Evolutionary conservation across 2,888 invertebrate genomes (phyloP), one percentile per base, ranked within the genome.

Genomic region (Aquatica leii): DNA sequence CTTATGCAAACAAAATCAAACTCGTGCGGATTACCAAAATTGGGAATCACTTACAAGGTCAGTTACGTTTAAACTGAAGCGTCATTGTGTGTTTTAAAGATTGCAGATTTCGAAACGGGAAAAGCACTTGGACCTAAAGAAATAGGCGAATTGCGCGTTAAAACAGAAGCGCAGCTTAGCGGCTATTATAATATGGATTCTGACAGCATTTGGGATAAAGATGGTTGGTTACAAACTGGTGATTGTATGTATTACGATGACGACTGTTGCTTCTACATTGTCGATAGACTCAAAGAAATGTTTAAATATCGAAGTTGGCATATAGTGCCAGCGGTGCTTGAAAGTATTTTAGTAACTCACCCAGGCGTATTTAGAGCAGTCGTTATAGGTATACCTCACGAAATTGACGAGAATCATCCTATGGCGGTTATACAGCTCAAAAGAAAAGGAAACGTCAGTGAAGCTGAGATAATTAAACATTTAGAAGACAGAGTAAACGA

Each of bases 141-240:
- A 15, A 74, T 77, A 2, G 86, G 86, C n/a, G 86, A 86, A 69
- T 73, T 86, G 8, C 83, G 84, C 80, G 24, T 86, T 0, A 84
- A 83, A 75, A 83, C 78, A 3, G 65, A 69, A 15, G 63, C 63
- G 35, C 46, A 70, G 12, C 75, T 80, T 66, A 74, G 82, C 79
- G 84, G 81, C 4, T 86, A 86, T 71, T 82, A 83, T 70, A 82
- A 82, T 50, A 68, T 77, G 59, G 82, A 81, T 3, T 84, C 84
- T 0, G 77, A 76, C 9, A 81, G 82, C 18, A 71, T 79, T 0
- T 82, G 82, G 48, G 78, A 83, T 6, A 74, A 77, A 21, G 82
- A 81, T 17, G 79, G 83, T 1, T 86, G 84, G 83, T 75, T 84
- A 46, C 83, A 80, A 69, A 83, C 84, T 1, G 86, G 86, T 0